phyloP scores from a whole-genome alignment of 2,797 vertebrate species.

The Urophycis tenuis region DNA sequence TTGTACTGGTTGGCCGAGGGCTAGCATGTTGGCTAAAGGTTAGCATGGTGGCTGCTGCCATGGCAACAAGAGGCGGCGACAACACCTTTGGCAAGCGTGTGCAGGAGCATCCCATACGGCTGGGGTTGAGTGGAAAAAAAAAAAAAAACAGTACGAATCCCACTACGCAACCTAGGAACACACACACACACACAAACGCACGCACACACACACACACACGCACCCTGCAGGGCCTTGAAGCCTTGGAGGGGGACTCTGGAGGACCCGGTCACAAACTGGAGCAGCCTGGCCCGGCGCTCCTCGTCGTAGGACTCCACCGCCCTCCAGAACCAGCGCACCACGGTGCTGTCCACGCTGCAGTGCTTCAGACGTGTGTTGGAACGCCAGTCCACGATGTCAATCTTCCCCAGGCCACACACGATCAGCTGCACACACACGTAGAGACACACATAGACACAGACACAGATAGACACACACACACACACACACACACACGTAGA shows the following conservation, averaged over 20 bases:
- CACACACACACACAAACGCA: neutral
- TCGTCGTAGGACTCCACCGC: constrained; percentile 96
- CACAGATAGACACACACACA: neutral
- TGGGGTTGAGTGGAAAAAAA: neutral
- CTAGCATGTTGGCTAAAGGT: too few species aligned
- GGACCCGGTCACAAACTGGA: constrained; percentile 96
- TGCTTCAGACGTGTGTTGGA: constrained; percentile 96
- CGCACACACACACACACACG: neutral
- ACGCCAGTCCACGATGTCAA: constrained; percentile 96
- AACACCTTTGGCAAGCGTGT: too few species aligned
- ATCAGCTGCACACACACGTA: constrained; percentile 81
- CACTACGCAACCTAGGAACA: neutral
- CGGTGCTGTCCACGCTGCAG: constrained; percentile 92
- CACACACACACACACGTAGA: constrained; percentile 64
- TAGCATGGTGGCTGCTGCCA: too few species aligned
- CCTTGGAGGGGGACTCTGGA: constrained; percentile 95
- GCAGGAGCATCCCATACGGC: neutral
- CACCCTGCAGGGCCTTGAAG: constrained; percentile 98
- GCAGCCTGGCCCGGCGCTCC: constrained; percentile 85
- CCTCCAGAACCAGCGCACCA: constrained; percentile 98
- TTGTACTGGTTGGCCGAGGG: too few species aligned
- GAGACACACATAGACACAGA: too few species aligned
- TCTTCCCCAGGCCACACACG: constrained; percentile 94
- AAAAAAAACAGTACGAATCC: neutral
- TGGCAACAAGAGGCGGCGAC: too few species aligned